phyloP scores from a whole-genome alignment of 2,113 vertebrate genomes.

The Ginglymostoma cirratum region DNA sequence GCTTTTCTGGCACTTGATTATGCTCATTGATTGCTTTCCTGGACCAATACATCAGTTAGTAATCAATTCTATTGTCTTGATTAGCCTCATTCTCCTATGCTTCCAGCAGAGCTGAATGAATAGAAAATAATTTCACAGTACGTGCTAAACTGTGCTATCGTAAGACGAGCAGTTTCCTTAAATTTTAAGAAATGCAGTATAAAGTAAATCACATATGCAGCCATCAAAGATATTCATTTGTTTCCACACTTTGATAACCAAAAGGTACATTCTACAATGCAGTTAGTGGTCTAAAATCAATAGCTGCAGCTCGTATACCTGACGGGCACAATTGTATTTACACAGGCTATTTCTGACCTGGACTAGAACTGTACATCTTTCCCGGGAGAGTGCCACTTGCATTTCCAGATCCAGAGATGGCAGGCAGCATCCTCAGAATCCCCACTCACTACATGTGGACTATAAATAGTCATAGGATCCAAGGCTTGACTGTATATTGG shows the following conservation, averaged over 20 bases:
- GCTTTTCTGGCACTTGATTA: not conserved
- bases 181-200: not conserved
- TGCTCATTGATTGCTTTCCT: constrained; percentile 1
- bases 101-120: not conserved
- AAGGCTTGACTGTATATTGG: not conserved
- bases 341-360: not conserved
- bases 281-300: not conserved
- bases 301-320: not conserved
- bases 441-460: not conserved
- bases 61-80: not conserved
- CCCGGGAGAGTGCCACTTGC: not conserved
- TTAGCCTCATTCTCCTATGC: not conserved
- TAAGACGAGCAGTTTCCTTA: not conserved
- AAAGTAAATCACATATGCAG: not conserved
- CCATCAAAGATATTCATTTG: not conserved
- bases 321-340: not conserved
- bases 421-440: no score
- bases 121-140: not conserved
- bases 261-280: not conserved
- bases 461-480: not conserved
- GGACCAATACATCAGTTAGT: not conserved
- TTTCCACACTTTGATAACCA: not conserved
- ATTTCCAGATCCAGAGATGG: not conserved
- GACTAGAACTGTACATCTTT: not conserved
- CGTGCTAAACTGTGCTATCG: not conserved